Percentiles rank a stretch among this genome's conserved stretches.
phyloP scores from a whole-genome alignment of 2,888 invertebrate species.

The Tricholauxania praeusta region DNA sequence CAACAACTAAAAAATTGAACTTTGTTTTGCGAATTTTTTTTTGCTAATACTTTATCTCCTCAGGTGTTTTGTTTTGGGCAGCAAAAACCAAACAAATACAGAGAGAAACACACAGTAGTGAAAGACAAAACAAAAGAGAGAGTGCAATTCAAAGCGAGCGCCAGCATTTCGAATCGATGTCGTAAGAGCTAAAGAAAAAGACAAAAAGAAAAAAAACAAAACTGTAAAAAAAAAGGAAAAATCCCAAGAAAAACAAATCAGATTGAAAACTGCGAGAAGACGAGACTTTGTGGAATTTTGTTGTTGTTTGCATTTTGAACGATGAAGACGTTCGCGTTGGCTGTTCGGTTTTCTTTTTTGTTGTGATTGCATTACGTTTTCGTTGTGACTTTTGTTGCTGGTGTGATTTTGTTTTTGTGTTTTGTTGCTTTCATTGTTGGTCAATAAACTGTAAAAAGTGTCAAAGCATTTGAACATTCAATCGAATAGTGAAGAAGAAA shows the following conservation, averaged over 20 bases:
- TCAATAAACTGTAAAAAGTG: slow-evolving; percentile 14
- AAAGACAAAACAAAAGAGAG: slow-evolving; percentile 17
- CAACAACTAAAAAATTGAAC: too few species aligned
- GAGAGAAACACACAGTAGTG: too few species aligned
- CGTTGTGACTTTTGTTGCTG: not conserved
- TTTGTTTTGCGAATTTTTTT: too few species aligned
- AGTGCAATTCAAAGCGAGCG: slow-evolving; percentile 34
- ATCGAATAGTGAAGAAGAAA: too few species aligned
- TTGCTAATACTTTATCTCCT: too few species aligned
- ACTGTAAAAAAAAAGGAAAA: slow-evolving; percentile 17
- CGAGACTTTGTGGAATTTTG: slow-evolving; percentile 27
- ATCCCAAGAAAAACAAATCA: slow-evolving; percentile 20
- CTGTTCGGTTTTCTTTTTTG: not conserved
- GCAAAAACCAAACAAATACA: too few species aligned
- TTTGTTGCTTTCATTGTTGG: slow-evolving; percentile 16
- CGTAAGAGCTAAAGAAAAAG: slow-evolving; percentile 28
- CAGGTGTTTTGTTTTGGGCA: too few species aligned
- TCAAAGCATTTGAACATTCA: slow-evolving; percentile 5
- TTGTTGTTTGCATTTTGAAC: slow-evolving; percentile 46
- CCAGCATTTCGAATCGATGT: slow-evolving; percentile 37
- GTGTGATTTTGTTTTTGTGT: not conserved
- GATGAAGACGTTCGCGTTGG: slow-evolving; percentile 42
- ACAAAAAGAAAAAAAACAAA: slow-evolving; percentile 27
- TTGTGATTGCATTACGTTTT: too few species aligned
- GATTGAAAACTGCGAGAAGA: slow-evolving; percentile 13